A percentile compares a stretch with the other conserved stretches of the same genome.
phyloP scores from a whole-genome alignment of 64 coral and sea anemone genomes.

The Actinia equina region DNA sequence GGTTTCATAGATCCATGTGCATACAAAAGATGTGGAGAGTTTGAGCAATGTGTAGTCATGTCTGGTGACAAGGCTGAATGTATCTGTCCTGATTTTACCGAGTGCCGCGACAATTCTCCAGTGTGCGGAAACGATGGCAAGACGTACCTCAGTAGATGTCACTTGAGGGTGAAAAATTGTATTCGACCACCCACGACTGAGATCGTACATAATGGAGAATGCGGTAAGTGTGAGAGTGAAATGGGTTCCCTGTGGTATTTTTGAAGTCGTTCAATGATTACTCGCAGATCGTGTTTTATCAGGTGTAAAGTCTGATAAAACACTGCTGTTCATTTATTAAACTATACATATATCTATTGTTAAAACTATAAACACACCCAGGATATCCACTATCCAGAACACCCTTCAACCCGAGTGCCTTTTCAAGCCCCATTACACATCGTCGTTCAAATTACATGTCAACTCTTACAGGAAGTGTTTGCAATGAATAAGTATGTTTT shows the following conservation, averaged over 20 bases:
- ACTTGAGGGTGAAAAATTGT: conserved; percentile 65
- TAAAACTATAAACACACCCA: too few species aligned
- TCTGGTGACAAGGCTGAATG: conserved; percentile 28
- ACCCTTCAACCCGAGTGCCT: too few species aligned
- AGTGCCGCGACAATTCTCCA: conserved; percentile 5
- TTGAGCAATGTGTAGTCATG: conserved; percentile 22
- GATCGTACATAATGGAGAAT: conserved; percentile 47
- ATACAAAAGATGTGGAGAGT: conserved; percentile 28
- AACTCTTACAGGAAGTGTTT: too few species aligned
- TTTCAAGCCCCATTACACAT: too few species aligned
- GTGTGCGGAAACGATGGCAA: conserved; percentile 83
- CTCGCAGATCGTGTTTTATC: too few species aligned
- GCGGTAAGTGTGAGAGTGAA: conserved; percentile 42
- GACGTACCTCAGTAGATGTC: conserved; percentile 74
- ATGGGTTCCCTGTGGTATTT: neutral
- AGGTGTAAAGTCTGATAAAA: too few species aligned
- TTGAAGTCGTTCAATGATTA: too few species aligned
- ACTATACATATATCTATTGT: too few species aligned
- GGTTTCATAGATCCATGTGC: conserved; percentile 44
- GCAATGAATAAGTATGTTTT: neutral
- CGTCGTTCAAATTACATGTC: too few species aligned
- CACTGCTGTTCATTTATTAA: too few species aligned
- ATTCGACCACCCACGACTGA: conserved; percentile 13
- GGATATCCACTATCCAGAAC: too few species aligned
- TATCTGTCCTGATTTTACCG: conserved; percentile 29